Evolutionary conservation across 2,888 invertebrate species (phyloP), one percentile per base, ranked within the genome.

Genomic region (Chrysolina americana): DNA sequence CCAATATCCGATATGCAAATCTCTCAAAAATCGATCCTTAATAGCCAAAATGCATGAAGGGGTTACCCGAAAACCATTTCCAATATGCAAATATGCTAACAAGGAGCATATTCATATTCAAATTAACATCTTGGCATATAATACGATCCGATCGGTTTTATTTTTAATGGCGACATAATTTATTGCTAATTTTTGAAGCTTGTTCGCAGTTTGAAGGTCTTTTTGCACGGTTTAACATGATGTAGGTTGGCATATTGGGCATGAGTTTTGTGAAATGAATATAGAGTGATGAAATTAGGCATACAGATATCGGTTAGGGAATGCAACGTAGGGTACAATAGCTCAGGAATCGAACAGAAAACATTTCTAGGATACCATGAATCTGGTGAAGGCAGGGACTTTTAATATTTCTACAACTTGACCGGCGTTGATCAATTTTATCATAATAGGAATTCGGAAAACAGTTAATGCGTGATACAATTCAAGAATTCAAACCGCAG

Each of bases 31-130:
- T 77, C 77, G 78, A 78, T 77, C 76, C 73, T 71, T 77, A 77
- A 77, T 74, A 77, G 68, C 75, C 75, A 59, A 73, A 77, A 71
- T 66, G 74, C 77, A 76, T 76, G 76, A 76, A 75, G 76, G 78
- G 78, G 73, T 74, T 70, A 64, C 75, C 74, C 76, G 41, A 80
- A 82, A 80, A 81, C 80, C 81, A 81, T 76, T 78, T 76, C 70
- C 77, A 73, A 77, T 79, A 81, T 81, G 80, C 76, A 80, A 81
- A 81, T 80, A 69, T 74, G 81, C 79, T 83, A 83, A 83, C 83
- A 80, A 83, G 83, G 79, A 70, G 74, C 77, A 76, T 77, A 83
- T 83, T 83, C 82, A 82, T 83, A 83, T 83, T 83, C 76, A 83
- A 83, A 83, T 82, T 80, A 81, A 78, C 78, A 74, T 79, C 73